Conservation (phyloP, 2,113 vertebrate species). For the Lamprologus speciosus region DNA sequence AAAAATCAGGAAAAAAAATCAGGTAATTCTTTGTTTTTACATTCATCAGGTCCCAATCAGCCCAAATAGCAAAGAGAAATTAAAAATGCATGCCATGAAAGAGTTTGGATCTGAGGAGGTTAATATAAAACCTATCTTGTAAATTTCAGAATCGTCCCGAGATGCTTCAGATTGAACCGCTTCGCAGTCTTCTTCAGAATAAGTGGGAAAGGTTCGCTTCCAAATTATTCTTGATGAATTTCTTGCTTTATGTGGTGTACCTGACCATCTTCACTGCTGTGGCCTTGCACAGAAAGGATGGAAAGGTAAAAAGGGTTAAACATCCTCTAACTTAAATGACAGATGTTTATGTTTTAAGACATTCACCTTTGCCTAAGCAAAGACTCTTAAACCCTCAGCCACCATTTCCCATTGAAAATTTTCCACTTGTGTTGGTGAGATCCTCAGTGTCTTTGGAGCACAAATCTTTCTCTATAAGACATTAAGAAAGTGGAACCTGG, state of each 20-base stretch:
- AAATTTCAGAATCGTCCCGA: constrained; percentile 73
- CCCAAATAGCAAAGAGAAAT: neutral
- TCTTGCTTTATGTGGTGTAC: constrained; percentile 72
- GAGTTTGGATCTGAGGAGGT: neutral
- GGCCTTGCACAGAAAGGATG: constrained; percentile 69
- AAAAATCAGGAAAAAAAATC: neutral
- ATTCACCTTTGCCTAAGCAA: neutral
- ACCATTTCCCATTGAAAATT: constrained; percentile 66
- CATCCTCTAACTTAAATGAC: neutral
- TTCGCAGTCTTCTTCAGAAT: constrained; percentile 76
- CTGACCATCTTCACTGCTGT: constrained; percentile 75
- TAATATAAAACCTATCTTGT: neutral
- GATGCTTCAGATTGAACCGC: constrained; percentile 81
- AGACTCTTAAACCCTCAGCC: constrained; percentile 53
- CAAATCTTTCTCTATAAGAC: constrained; percentile 79
- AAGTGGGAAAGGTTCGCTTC: constrained; percentile 77
- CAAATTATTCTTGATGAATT: constrained; percentile 78
- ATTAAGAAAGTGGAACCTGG: constrained; percentile 61
- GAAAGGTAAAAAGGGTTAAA: constrained; percentile 55
- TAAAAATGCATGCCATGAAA: neutral
- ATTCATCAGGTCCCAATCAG: neutral
- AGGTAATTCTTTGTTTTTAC: neutral
- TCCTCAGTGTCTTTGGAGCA: constrained; percentile 75
- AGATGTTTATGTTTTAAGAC: neutral
- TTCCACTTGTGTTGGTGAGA: constrained; percentile 63